Percentiles rank a stretch among this genome's conserved stretches.
Conservation (phyloP, 2,888 invertebrate species). For the Trachelus tabidus region DNA sequence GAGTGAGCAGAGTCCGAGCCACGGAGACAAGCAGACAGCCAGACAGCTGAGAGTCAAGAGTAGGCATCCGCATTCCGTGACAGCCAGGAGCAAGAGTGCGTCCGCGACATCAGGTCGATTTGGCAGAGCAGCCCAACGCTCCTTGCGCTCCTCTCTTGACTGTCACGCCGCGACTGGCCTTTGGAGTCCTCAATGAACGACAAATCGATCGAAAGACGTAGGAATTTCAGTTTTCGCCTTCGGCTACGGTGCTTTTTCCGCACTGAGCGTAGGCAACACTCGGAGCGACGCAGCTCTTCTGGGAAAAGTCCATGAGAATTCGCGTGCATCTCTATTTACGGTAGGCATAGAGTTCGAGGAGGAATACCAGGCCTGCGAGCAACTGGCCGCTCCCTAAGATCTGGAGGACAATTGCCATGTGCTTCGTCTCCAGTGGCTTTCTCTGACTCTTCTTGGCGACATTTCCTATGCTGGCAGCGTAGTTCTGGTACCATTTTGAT, state of each 20-base stretch:
- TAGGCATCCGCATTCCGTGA: conserved; percentile 21
- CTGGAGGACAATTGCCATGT: not conserved
- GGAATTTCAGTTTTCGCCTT: no score
- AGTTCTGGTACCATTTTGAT: not conserved
- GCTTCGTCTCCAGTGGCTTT: not conserved
- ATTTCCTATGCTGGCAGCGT: not conserved
- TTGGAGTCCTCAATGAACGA: not conserved
- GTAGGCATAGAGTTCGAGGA: no score
- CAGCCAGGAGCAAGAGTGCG: conserved; percentile 7
- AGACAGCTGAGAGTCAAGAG: no score
- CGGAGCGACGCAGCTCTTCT: no score
- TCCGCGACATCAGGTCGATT: conserved; percentile 10
- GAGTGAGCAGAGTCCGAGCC: not conserved
- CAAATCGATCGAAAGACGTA: no score
- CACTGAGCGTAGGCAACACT: no score
- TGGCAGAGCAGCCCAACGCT: conserved; percentile 9
- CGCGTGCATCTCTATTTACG: no score
- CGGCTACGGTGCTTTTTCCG: no score
- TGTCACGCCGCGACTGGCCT: not conserved
- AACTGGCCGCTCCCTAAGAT: not conserved
- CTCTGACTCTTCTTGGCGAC: not conserved
- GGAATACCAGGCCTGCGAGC: no score
- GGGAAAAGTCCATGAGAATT: no score
- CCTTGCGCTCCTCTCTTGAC: conserved; percentile 3
- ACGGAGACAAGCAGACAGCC: not conserved